Conservation (phyloP, 30 jellyfish, hydroid and myxozoan genomes). For the Aurelia aurita complex sp. Pacific region DNA sequence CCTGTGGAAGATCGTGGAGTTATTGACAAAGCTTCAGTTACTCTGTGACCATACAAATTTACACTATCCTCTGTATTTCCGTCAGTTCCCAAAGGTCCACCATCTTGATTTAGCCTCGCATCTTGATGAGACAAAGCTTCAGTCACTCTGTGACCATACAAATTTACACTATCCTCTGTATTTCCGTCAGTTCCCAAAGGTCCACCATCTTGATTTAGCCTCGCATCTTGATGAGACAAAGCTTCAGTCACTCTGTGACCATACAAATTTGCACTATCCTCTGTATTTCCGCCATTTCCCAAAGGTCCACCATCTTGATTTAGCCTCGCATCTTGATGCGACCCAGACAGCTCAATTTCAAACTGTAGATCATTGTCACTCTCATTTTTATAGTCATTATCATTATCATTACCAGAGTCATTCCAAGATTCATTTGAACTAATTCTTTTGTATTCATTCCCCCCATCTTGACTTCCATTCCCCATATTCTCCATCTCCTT, state of each 20-base stretch:
- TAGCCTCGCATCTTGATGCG: too few relatives aligned
- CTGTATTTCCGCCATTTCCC: too few relatives aligned
- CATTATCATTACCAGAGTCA: constrained; percentile 1
- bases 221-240: not conserved
- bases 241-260: constrained; percentile 15
- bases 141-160: constrained; percentile 3
- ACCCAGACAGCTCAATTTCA: not conserved
- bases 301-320: not conserved
- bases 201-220: not conserved
- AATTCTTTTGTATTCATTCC: too few relatives aligned
- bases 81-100: not conserved
- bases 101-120: not conserved
- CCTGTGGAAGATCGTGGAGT: constrained; percentile 28
- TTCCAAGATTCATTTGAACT: too few relatives aligned
- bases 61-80: too few relatives aligned
- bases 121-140: constrained; percentile 13
- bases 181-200: too few relatives aligned
- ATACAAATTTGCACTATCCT: not conserved
- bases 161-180: too few relatives aligned
- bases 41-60: not conserved
- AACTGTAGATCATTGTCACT: constrained; percentile 15
- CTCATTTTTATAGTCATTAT: not conserved
- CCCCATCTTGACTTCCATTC: too few relatives aligned
- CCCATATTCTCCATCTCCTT: too few relatives aligned
- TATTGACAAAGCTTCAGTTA: constrained; percentile 1